These are phyloP conservation scores for Ageneiosus marmoratus DNA, from an alignment of 2,113 vertebrate species.

Conservation along the genomic window DNA sequence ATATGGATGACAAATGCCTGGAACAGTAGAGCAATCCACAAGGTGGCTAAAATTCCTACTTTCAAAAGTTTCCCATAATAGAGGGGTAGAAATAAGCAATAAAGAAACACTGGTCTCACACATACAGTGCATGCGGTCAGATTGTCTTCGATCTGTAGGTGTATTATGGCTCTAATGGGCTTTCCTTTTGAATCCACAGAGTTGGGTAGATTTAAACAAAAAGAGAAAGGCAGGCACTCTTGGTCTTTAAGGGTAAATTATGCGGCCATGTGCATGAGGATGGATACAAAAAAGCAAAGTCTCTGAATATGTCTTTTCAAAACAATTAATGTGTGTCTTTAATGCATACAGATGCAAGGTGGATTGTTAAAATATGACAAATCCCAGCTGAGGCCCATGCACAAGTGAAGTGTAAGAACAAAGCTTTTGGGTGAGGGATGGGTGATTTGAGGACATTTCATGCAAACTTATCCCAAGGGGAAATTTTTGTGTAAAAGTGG, in stretches of 20 bases:
- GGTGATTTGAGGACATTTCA: neutral
- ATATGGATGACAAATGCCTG: too few relatives aligned
- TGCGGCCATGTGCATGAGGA: neutral
- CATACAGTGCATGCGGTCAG: neutral
- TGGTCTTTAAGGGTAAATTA: neutral
- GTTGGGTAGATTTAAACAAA: conserved; percentile 8
- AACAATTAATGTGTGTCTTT: neutral
- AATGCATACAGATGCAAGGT: neutral
- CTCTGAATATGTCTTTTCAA: conserved; percentile 13
- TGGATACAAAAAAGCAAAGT: conserved; percentile 1
- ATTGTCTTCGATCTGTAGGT: conserved; percentile 7
- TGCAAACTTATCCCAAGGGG: neutral
- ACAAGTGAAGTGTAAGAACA: neutral
- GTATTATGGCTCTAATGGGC: conserved; percentile 17
- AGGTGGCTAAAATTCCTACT: neutral
- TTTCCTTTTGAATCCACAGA: conserved; percentile 1
- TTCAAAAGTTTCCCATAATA: neutral
- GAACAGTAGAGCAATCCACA: neutral
- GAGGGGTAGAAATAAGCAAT: neutral
- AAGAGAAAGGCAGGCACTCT: neutral
- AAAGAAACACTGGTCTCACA: neutral
- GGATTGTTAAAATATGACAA: conserved; percentile 9
- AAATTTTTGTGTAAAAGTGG: neutral
- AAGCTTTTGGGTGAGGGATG: neutral
- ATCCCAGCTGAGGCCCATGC: neutral